These are phyloP conservation scores for Leucoma salicis DNA, from an alignment of 2,888 invertebrate genomes.

Conservation along the genomic window DNA sequence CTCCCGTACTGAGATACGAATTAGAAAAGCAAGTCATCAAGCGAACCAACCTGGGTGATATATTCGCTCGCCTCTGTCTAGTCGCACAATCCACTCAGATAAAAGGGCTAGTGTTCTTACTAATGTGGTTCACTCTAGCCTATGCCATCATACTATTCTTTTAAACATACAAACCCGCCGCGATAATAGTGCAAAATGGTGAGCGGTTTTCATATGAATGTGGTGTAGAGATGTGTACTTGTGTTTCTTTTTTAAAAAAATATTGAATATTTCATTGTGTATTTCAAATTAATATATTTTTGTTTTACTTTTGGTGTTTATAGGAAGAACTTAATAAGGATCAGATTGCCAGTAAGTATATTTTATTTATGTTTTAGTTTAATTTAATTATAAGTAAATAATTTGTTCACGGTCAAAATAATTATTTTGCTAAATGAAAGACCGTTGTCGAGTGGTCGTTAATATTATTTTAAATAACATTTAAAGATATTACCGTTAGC, in stretches of 20 bases:
- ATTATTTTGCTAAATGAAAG: too few species aligned
- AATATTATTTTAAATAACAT: too few species aligned
- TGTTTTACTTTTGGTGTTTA: constrained; percentile 55
- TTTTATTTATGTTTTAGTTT: not conserved
- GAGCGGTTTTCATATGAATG: constrained; percentile 33
- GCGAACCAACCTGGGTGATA: constrained; percentile 72
- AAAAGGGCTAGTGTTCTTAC: constrained; percentile 71
- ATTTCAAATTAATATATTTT: constrained; percentile 24
- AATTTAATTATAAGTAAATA: too few species aligned
- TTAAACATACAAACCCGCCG: constrained; percentile 21
- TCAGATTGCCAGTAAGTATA: constrained; percentile 88
- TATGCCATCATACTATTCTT: constrained; percentile 59
- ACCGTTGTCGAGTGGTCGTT: too few species aligned
- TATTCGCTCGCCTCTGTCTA: constrained; percentile 59
- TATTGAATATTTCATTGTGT: constrained; percentile 12
- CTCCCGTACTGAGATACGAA: constrained; percentile 18
- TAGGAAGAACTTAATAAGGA: constrained; percentile 90
- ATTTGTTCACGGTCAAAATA: too few species aligned
- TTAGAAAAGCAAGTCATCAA: constrained; percentile 20
- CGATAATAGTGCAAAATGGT: constrained; percentile 51
- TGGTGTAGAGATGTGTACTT: constrained; percentile 22
- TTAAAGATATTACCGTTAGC: too few species aligned
- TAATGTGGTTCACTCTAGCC: constrained; percentile 64
- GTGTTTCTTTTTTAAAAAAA: constrained; percentile 21
- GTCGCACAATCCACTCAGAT: constrained; percentile 73